Evolutionary conservation across 2,113 vertebrate genomes (phyloP).

Genomic region (Dipodomys spectabilis): DNA sequence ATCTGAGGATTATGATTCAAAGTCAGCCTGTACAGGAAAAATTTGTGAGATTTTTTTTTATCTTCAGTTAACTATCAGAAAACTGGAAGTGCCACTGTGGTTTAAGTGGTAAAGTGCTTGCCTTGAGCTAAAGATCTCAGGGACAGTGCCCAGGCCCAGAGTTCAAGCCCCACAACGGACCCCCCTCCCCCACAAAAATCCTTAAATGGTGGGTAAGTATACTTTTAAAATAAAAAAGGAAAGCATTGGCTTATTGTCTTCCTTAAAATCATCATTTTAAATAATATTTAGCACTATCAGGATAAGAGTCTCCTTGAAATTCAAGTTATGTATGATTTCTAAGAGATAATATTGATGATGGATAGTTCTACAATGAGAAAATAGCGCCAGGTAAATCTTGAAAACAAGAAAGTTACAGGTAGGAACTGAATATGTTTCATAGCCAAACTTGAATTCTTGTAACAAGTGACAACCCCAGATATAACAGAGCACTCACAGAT

Average conservation of each 20-base stretch:
- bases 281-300: background rate
- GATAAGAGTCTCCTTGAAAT: background rate
- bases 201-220: background rate
- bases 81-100: no score
- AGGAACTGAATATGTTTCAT: background rate
- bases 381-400: background rate
- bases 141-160: no score
- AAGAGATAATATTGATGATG: conserved; percentile 1
- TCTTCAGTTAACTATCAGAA: no score
- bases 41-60: no score
- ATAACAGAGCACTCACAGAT: background rate
- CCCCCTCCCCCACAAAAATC: no score
- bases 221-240: background rate
- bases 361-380: background rate
- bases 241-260: background rate
- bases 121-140: no score
- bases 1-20: no score
- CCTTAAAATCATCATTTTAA: background rate
- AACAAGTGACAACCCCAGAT: conserved; percentile 12
- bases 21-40: no score
- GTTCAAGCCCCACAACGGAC: no score
- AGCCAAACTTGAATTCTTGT: conserved; percentile 1
- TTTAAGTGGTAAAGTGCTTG: no score
- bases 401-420: background rate
- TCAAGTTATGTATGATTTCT: conserved; percentile 20